phyloP scores from a whole-genome alignment of 2,888 invertebrate genomes.

The Volucella zonaria region DNA sequence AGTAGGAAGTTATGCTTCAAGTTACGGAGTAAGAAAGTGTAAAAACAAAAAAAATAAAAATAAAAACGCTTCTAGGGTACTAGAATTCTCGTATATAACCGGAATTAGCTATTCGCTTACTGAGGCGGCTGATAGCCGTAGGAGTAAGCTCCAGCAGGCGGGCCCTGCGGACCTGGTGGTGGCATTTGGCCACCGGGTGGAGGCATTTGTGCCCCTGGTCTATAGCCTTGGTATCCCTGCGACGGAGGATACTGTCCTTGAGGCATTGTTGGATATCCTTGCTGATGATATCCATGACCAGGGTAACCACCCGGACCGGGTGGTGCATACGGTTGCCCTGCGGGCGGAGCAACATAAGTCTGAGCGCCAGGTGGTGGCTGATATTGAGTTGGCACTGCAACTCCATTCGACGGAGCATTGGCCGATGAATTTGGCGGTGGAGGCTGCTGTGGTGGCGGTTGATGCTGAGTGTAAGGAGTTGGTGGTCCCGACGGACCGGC shows the following conservation, averaged over 20 bases:
- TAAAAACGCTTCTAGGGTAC: constrained; percentile 37
- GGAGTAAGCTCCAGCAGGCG: constrained; percentile 89
- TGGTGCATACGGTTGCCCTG: constrained; percentile 80
- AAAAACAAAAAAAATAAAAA: constrained; percentile 3
- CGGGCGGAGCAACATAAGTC: constrained; percentile 80
- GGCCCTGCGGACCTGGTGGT: constrained; percentile 87
- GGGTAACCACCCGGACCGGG: constrained; percentile 84
- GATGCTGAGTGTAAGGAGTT: constrained; percentile 79
- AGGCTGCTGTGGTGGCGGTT: constrained; percentile 79
- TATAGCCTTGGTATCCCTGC: constrained; percentile 86
- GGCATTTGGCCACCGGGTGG: constrained; percentile 83
- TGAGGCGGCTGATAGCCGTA: constrained; percentile 91
- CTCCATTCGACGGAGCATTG: constrained; percentile 79
- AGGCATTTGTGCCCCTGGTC: constrained; percentile 85
- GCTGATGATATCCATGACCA: constrained; percentile 84
- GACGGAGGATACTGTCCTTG: constrained; percentile 86
- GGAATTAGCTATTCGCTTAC: constrained; percentile 75
- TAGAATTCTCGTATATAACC: constrained; percentile 33
- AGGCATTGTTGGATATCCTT: constrained; percentile 85
- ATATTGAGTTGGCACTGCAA: constrained; percentile 81
- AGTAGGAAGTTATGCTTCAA: constrained; percentile 45
- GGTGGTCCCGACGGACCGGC: constrained; percentile 76
- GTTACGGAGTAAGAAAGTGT: constrained; percentile 6
- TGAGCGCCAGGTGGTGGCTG: constrained; percentile 81
- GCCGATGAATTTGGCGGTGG: constrained; percentile 81